These are phyloP conservation scores for Lepidochrysops patricia DNA, from an alignment of 2,888 invertebrate genomes.

Conservation along the genomic window DNA sequence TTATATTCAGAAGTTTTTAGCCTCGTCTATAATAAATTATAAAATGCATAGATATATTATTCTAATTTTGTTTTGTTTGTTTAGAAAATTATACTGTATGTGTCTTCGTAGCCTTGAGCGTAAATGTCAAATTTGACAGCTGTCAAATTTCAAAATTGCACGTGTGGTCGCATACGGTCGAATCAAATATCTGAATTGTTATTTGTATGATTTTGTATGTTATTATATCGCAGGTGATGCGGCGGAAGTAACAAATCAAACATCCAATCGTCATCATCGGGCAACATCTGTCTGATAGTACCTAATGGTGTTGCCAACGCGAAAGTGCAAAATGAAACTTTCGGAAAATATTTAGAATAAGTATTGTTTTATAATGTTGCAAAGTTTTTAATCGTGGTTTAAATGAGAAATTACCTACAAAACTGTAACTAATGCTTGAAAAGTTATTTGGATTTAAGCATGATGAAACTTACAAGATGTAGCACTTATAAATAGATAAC, in stretches of 20 bases:
- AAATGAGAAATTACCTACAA: too few relatives aligned
- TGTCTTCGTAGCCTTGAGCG: not conserved
- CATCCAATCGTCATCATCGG: conserved; percentile 27
- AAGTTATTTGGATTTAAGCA: too few relatives aligned
- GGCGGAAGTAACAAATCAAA: conserved; percentile 26
- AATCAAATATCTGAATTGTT: not conserved
- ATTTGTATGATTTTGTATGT: not conserved
- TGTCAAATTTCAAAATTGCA: not conserved
- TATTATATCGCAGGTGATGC: conserved; percentile 27
- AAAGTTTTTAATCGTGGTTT: too few relatives aligned
- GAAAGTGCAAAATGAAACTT: not conserved
- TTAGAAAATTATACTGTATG: too few relatives aligned
- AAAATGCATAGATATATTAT: too few relatives aligned
- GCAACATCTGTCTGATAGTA: conserved; percentile 39
- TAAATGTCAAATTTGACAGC: not conserved
- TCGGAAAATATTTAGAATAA: not conserved
- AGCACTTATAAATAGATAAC: too few relatives aligned
- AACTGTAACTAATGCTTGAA: too few relatives aligned
- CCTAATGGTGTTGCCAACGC: not conserved
- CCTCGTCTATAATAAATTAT: too few relatives aligned
- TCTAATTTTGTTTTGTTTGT: too few relatives aligned
- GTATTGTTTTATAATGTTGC: too few relatives aligned
- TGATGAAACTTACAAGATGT: too few relatives aligned
- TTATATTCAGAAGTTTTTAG: too few relatives aligned
- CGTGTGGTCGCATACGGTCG: not conserved